These are phyloP conservation scores for Rhinoderma darwinii DNA, from an alignment of 2,113 vertebrate species.

Conservation along the genomic window DNA sequence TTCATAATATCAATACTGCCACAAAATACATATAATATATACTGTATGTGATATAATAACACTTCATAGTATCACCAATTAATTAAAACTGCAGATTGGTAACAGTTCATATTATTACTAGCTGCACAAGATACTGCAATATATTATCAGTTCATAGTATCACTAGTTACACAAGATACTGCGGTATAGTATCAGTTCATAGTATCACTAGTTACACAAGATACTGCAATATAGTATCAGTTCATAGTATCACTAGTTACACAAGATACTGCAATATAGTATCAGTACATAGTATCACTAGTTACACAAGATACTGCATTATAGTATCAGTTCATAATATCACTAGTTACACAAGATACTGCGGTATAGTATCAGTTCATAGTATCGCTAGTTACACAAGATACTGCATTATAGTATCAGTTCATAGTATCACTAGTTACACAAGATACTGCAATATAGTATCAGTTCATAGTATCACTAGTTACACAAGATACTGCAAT, in stretches of 20 bases:
- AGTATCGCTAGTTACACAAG: background rate
- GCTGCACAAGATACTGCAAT: background rate
- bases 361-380: background rate
- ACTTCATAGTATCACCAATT: no score
- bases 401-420: background rate
- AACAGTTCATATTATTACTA: background rate
- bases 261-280: background rate
- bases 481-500: background rate
- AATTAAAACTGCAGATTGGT: no score
- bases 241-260: background rate
- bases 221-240: background rate
- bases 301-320: background rate
- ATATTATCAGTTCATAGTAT: background rate
- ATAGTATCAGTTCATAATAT: background rate
- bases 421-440: background rate
- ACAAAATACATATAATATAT: no score
- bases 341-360: background rate
- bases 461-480: background rate
- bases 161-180: background rate
- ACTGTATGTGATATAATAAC: no score
- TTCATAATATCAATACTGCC: no score
- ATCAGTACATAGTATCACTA: background rate
- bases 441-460: background rate
- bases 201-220: background rate
- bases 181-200: background rate